Conservation (phyloP, 2,797 vertebrate genomes). For the Pagetopsis macropterus region DNA sequence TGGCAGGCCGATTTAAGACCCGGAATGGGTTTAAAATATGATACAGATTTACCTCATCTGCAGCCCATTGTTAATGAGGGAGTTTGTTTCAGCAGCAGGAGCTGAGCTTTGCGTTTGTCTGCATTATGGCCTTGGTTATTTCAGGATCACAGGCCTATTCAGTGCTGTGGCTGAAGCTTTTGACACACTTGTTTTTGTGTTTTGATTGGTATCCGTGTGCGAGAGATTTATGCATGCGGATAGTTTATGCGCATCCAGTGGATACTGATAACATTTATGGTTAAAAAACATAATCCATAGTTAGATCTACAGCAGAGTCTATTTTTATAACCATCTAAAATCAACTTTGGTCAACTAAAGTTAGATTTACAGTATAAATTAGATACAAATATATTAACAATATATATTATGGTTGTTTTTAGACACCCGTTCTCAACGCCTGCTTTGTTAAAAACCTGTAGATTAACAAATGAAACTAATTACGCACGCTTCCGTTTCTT, state of each 20-base stretch:
- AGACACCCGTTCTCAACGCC: not conserved
- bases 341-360: conserved; percentile 1
- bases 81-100: conserved; percentile 54
- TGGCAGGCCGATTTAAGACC: conserved; percentile 81
- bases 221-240: conserved; percentile 38
- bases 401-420: not conserved
- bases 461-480: conserved; percentile 30
- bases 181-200: conserved; percentile 59
- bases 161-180: conserved; percentile 41
- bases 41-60: conserved; percentile 85
- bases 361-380: not conserved
- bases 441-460: conserved; percentile 10
- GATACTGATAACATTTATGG: conserved; percentile 16
- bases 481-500: conserved; percentile 8
- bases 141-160: conserved; percentile 52
- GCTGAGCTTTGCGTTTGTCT: conserved; percentile 43
- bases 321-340: not conserved
- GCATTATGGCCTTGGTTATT: conserved; percentile 50
- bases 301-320: conserved; percentile 4
- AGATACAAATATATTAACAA: not conserved
- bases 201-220: conserved; percentile 50
- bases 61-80: conserved; percentile 72
- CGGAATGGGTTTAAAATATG: conserved; percentile 79
- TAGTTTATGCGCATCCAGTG: conserved; percentile 21
- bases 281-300: conserved; percentile 8